These are phyloP conservation scores for Gymnogyps californianus DNA, from an alignment of 2,113 vertebrate species.

Conservation along the genomic window DNA sequence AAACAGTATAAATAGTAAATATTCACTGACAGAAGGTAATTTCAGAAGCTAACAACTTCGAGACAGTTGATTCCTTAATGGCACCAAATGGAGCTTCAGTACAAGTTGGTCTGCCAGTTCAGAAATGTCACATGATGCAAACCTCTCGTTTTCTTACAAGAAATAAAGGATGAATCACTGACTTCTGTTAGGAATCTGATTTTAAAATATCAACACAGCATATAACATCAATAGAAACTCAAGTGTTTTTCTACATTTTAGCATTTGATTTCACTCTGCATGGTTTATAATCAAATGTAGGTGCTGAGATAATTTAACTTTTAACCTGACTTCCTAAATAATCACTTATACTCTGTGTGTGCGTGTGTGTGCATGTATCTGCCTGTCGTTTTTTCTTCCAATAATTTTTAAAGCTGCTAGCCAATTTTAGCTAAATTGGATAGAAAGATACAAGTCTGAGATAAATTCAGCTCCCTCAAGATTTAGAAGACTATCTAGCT, in stretches of 20 bases:
- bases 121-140: conserved; percentile 6
- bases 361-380: neutral
- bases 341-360: neutral
- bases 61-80: conserved; percentile 19
- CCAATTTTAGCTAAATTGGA: neutral
- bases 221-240: neutral
- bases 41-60: neutral
- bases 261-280: neutral
- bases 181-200: neutral
- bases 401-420: neutral
- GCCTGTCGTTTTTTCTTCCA: neutral
- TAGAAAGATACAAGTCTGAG: neutral
- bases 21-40: neutral
- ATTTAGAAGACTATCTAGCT: neutral
- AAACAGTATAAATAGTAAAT: neutral
- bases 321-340: neutral
- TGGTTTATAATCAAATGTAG: neutral
- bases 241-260: neutral
- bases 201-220: neutral
- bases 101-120: conserved; percentile 10
- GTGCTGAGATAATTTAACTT: neutral
- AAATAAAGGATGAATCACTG: conserved; percentile 16
- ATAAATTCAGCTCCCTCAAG: neutral
- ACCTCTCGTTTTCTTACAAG: neutral
- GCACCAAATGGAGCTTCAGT: conserved; percentile 17